Evolutionary conservation across 92 coral and sea anemone species (phyloP).

Genomic region (Porites evermanni): DNA sequence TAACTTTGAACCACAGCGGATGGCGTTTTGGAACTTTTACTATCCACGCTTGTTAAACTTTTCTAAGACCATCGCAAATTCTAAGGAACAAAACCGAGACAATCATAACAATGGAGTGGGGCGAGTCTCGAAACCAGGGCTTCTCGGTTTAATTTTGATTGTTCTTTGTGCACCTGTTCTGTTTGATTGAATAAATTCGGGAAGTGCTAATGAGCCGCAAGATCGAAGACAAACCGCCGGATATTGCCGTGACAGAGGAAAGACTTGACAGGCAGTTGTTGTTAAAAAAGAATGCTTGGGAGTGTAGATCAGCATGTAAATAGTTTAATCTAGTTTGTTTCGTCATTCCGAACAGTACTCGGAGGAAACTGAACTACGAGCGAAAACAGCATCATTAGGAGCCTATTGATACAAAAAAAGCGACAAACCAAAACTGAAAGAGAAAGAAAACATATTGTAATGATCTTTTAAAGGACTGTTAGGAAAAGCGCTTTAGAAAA

Average conservation of each 20-base stretch:
- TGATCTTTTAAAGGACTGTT: too few species aligned
- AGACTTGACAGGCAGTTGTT: not conserved
- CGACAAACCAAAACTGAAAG: too few species aligned
- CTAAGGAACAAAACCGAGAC: not conserved
- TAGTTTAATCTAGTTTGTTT: too few species aligned
- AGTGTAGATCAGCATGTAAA: not conserved
- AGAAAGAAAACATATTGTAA: too few species aligned
- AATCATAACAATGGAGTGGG: not conserved
- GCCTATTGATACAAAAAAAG: too few species aligned
- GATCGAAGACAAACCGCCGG: slow-evolving; percentile 15
- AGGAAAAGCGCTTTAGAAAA: too few species aligned
- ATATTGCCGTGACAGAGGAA: not conserved
- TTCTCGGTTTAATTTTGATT: slow-evolving; percentile 1
- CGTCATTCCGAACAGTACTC: too few species aligned
- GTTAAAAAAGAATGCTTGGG: not conserved
- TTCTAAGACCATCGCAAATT: not conserved
- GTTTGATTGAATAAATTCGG: not conserved
- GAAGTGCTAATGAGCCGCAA: slow-evolving; percentile 27
- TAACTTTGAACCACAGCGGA: slow-evolving; percentile 65
- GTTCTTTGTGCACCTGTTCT: slow-evolving; percentile 8
- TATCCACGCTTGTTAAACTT: slow-evolving; percentile 46
- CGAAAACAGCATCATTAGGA: too few species aligned
- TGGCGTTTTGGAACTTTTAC: slow-evolving; percentile 82
- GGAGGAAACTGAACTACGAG: too few species aligned
- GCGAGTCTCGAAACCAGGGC: slow-evolving; percentile 7